Conservation (phyloP, 1,140 invertebrate genomes). For the Holotrichia oblita region DNA sequence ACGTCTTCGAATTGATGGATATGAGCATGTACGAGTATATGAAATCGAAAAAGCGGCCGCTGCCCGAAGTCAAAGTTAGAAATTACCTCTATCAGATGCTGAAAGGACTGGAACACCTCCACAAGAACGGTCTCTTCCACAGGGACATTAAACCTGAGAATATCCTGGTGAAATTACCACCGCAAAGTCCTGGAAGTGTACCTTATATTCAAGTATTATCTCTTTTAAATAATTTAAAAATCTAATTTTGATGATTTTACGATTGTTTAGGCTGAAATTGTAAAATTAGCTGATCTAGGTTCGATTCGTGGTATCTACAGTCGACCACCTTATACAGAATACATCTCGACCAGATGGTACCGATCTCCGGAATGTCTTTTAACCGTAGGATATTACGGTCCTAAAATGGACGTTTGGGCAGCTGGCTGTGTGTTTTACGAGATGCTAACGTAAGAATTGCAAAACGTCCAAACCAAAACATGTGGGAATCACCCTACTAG, state of each 20-base stretch:
- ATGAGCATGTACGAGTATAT: constrained; percentile 76
- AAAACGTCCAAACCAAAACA: no score
- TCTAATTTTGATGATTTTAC: neutral
- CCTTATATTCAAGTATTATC: neutral
- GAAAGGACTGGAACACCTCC: constrained; percentile 66
- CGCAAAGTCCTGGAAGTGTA: neutral
- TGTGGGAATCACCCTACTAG: no score
- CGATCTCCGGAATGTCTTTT: constrained; percentile 75
- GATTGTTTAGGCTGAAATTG: constrained; percentile 62
- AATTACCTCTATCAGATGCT: constrained; percentile 69
- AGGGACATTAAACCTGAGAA: constrained; percentile 79
- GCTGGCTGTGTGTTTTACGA: constrained; percentile 77
- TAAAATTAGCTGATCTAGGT: constrained; percentile 73
- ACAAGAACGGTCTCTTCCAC: constrained; percentile 73
- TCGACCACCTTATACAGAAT: constrained; percentile 73
- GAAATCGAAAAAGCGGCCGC: constrained; percentile 60
- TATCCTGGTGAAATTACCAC: constrained; percentile 67
- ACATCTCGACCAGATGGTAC: constrained; percentile 79
- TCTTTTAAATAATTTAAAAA: neutral
- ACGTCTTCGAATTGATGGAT: constrained; percentile 76
- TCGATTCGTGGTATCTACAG: constrained; percentile 68
- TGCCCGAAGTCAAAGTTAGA: constrained; percentile 61
- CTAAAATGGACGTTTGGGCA: constrained; percentile 79
- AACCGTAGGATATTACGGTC: constrained; percentile 72
- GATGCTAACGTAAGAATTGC: constrained; percentile 69